A percentile compares a stretch with the other conserved stretches of the same genome.
phyloP scores from a whole-genome alignment of 1,140 invertebrate species.

The Hylyphantes graminicola region DNA sequence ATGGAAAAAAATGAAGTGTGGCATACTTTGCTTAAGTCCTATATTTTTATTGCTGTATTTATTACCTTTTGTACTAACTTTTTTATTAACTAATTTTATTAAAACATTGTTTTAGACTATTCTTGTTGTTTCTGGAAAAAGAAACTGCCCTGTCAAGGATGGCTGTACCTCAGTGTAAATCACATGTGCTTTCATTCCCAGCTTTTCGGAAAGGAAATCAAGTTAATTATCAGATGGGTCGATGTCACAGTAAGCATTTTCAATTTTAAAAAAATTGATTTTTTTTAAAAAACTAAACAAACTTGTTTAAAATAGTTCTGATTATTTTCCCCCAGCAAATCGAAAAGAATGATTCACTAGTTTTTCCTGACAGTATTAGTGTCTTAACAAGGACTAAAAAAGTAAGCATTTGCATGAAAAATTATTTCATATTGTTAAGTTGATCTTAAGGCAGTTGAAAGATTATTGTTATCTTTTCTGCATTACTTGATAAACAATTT shows the following conservation, averaged over 20 bases:
- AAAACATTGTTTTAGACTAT: conserved; percentile 68
- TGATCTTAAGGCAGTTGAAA: background rate
- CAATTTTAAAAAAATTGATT: conserved; percentile 20
- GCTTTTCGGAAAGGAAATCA: conserved; percentile 89
- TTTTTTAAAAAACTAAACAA: background rate
- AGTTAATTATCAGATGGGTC: conserved; percentile 81
- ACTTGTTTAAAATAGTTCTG: background rate
- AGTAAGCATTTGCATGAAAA: conserved; percentile 66
- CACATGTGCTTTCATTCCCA: conserved; percentile 97
- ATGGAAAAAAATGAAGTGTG: too few relatives aligned
- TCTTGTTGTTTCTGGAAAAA: conserved; percentile 90
- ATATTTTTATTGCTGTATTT: too few relatives aligned
- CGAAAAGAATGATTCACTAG: conserved; percentile 69
- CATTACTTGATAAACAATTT: background rate
- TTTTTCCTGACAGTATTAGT: conserved; percentile 87
- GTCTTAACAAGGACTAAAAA: conserved; percentile 83
- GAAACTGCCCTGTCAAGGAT: conserved; percentile 91
- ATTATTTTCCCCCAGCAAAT: conserved; percentile 65
- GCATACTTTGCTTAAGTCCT: too few relatives aligned
- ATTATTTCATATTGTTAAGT: background rate
- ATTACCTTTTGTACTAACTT: too few relatives aligned
- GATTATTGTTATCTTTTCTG: background rate
- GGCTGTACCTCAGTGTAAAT: conserved; percentile 95
- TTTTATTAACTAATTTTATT: background rate
- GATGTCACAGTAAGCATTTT: conserved; percentile 70